Base-by-base conservation (phyloP, 1,140 invertebrate genomes). In the Thaumetopoea pityocampa region DNA sequence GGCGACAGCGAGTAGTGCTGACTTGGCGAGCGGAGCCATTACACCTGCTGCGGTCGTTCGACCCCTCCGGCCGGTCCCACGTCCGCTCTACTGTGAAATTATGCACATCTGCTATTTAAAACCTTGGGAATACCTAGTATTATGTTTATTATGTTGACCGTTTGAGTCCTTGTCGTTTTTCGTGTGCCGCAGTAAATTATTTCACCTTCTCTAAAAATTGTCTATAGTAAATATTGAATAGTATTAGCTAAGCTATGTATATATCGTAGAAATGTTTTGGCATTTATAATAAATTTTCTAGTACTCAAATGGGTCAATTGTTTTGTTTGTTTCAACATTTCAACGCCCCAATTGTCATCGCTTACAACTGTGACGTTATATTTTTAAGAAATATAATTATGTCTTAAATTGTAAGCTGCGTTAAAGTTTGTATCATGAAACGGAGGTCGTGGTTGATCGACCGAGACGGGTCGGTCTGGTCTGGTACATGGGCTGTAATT, bases 61-160 rank as follows among this genome's bases (percentile, higher is more conserved):
- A 60, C 60, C 63, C 61, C 58, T 45, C 57, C 65, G 73, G 74
- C 73, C 67, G 70, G 67, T 71, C 62, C 49, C 49, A 50, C 53
- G 62, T 46, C 47, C 67, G 55, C 47, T 72, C 69, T 54, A 67
- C 76, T 69, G 73, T 70, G 60, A 80, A 80, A 78, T 78, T 68
- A 76, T 67, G 48, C 51, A 55, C 67, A 71, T 77, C 71, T 73
- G 68, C 52, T 52, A 28, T 49, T 51, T 35, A 52, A 26, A 43
- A 55, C 33, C 14, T 29, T 40, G 28, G 23, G 28, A 14, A 3
- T 40, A 20, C n/a, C 17, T 40, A 20, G 29, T 40, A 15, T 37
- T 27, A 14, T 27, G 18, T 27, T 27, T 20, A 20, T 14, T 20
- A 5, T 26, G 15, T 7, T 16, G 22, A 7, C 8, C 4, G 24